Base-by-base conservation (phyloP, 2,113 vertebrate species). In the Cryptotis parvus region DNA sequence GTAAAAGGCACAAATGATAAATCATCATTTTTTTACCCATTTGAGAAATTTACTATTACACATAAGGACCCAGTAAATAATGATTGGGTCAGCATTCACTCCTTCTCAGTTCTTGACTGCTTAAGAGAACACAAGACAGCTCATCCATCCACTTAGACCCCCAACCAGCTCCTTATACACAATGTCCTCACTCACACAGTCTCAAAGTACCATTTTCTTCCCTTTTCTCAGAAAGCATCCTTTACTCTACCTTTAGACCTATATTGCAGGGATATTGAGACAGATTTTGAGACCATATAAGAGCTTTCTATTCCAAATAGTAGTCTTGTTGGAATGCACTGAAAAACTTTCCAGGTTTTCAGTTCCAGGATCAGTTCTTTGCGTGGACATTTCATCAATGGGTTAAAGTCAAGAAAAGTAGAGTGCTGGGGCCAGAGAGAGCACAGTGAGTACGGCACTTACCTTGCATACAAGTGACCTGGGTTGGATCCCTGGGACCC, bases 301-400 rank as follows among this genome's bases (percentile, higher is more conserved):
- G 22, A 49, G 41, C 65, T 72, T 87, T 92, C 84, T 68, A 75
- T 58, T 84, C 31, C 45, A 70, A 84, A 52, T 52, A 22, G 29
- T 52, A 22, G 29, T 2, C 12, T 69, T 22, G 33, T 83, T 82
- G 49, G n/a, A 91, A 81, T 69, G 52, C 68, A 68, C 29, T 73
- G 73, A 87, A 68, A 79, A 61, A 49, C 37, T 31, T 75, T 52
- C 5, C 31, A 58, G 55, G 55, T 58, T 58, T 58, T 4, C 31
- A 43, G 12, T 58, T 84, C 55, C 63, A 69, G 68, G 76, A 73
- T 85, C 39, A 52, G 29, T 66, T 76, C 80, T 91, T 89, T 79
- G 11, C 31, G 22, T 33, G 11, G 43, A 45, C 66, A 79, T 74
- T 58, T 87, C 70, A 39, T 70, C 29, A 9, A 16, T 39, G 77